These are phyloP conservation scores for Aphodius sticticus DNA, from an alignment of 2,888 invertebrate genomes.

Conservation along the genomic window DNA sequence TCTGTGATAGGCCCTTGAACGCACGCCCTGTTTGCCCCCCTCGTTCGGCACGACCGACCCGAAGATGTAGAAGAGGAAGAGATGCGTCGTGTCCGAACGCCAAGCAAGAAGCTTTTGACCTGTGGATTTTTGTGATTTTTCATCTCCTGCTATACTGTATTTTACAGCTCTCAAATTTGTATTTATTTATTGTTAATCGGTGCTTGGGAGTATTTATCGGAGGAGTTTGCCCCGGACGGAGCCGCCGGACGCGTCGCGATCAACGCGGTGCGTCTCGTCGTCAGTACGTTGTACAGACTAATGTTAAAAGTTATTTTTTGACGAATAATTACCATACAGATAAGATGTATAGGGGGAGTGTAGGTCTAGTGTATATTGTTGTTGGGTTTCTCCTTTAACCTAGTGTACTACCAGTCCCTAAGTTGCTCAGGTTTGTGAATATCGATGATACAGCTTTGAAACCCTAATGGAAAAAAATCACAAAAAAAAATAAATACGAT, in stretches of 20 bases:
- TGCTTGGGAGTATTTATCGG: slow-evolving; percentile 41
- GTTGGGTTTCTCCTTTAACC: slow-evolving; percentile 54
- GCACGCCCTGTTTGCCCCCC: slow-evolving; percentile 46
- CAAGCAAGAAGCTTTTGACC: slow-evolving; percentile 21
- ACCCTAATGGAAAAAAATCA: slow-evolving; percentile 29
- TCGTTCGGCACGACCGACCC: slow-evolving; percentile 38
- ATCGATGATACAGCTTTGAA: slow-evolving; percentile 32
- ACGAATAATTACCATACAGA: slow-evolving; percentile 60
- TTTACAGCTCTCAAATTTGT: slow-evolving; percentile 40
- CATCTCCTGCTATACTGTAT: slow-evolving; percentile 33
- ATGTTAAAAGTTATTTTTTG: slow-evolving; percentile 59
- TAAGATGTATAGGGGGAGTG: slow-evolving; percentile 59
- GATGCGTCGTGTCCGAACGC: slow-evolving; percentile 5
- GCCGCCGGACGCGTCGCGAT: not conserved
- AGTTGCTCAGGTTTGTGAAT: slow-evolving; percentile 52
- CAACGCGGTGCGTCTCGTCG: slow-evolving; percentile 47
- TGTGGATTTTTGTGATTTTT: slow-evolving; percentile 38
- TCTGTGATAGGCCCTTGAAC: slow-evolving; percentile 57
- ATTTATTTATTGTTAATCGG: slow-evolving; percentile 44
- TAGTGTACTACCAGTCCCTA: slow-evolving; percentile 44
- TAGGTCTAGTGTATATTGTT: slow-evolving; percentile 59
- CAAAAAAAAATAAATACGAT: slow-evolving; percentile 24
- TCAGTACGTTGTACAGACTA: slow-evolving; percentile 58
- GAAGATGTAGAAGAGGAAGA: slow-evolving; percentile 21
- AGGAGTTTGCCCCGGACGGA: slow-evolving; percentile 7